Evolutionary conservation across 1,140 invertebrate species (phyloP), one percentile per base, ranked within the genome.

Genomic region (Aphidius gifuensis): DNA sequence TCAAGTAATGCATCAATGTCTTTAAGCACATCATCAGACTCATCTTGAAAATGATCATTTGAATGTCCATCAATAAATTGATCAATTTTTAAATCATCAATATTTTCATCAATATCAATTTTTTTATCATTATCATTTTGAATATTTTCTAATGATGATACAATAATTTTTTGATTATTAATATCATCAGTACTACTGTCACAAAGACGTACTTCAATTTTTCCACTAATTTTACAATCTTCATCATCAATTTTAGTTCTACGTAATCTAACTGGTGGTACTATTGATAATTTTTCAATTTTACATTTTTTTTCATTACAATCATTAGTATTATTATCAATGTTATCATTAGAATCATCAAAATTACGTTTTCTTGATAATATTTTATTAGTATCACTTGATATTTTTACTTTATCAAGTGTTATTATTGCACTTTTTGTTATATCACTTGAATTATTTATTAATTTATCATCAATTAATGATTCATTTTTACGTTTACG

Each of bases 1-100:
- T 74, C 8, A 80, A 66, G 23, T 6, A 80, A 56, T 5, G 72
- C 77, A 51, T 81, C 79, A 16, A 81, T 81, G 53, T 81, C 79
- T 58, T 77, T 74, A 6, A 81, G 66, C 23, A 81, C 79, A 62
- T 80, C 78, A 23, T 80, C 78, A 5, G 71, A 70, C n/a, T 67
- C 66, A 5, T 70, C 61, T 16, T 73, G 71, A 5, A 74, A 71
- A 9, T 76, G 72, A 3, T 72, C 70, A 8, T 62, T 61, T 21
- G 49, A 50, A 53, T 63, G 51, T n/a, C 63, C 66, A 47, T 70
- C 66, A 49, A 61, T 58, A 8, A 61, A 55, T 57, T 64, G 55
- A 53, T 63, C 63, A 2, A 64, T 32, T 40, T 64, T 64, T 8
- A 65, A 56, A 40, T 62, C 60, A 32, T 62, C 58, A n/a, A 48